Conservation (phyloP, 2,113 vertebrate genomes). For the Thalassoma bifasciatum region DNA sequence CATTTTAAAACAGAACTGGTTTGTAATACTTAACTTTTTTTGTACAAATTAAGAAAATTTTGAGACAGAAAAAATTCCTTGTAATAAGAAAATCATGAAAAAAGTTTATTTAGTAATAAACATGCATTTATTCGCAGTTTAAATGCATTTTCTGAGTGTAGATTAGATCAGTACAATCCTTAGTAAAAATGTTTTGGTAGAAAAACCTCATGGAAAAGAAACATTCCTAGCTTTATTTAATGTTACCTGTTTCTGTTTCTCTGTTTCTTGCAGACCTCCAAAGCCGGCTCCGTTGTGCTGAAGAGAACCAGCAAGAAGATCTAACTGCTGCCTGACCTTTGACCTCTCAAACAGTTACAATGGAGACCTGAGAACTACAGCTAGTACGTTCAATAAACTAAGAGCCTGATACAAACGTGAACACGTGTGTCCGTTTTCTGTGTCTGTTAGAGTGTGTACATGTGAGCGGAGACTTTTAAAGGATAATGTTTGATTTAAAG, state of each 20-base stretch:
- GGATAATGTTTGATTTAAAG: not conserved
- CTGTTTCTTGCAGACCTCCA: constrained; percentile 63
- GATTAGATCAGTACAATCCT: too few species aligned
- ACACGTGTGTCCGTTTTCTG: not conserved
- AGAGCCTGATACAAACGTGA: constrained; percentile 5
- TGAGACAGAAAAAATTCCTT: too few species aligned
- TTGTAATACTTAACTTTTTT: too few species aligned
- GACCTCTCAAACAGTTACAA: constrained; percentile 33
- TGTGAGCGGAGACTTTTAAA: not conserved
- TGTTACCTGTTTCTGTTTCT: too few species aligned
- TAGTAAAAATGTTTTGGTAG: too few species aligned
- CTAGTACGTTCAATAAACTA: constrained; percentile 58
- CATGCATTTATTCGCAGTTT: too few species aligned
- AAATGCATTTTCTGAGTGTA: too few species aligned
- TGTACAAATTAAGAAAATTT: too few species aligned
- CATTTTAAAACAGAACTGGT: too few species aligned
- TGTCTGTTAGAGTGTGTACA: not conserved
- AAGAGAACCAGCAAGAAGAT: constrained; percentile 78
- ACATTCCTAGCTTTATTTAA: not conserved
- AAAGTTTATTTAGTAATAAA: too few species aligned
- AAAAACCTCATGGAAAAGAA: too few species aligned
- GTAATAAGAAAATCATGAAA: too few species aligned
- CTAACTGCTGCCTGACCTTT: constrained; percentile 47
- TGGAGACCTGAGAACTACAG: constrained; percentile 13
- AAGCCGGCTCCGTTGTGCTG: constrained; percentile 60